phyloP scores from a whole-genome alignment of 2,113 vertebrate species.

The Nothobranchius kuhntae region DNA sequence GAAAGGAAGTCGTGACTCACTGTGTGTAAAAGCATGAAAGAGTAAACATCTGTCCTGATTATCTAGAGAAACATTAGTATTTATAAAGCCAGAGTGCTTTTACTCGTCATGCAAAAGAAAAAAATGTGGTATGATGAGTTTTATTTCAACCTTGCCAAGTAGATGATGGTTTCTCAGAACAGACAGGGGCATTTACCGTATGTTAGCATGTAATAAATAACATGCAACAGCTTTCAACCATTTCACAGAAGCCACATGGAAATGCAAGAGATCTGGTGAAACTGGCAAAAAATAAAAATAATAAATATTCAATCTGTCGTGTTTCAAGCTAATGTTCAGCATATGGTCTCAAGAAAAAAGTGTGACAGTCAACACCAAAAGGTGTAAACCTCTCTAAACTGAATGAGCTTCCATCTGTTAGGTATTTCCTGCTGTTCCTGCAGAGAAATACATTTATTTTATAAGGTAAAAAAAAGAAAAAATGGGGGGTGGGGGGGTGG shows the following conservation, averaged over 20 bases:
- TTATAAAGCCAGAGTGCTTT: conserved; percentile 57
- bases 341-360: conserved; percentile 60
- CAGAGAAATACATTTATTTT: background rate
- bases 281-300: conserved; percentile 20
- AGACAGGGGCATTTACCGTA: conserved; percentile 15
- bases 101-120: conserved; percentile 36
- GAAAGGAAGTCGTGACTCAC: conserved; percentile 34
- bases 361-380: conserved; percentile 50
- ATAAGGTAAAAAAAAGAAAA: background rate
- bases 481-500: too few relatives aligned
- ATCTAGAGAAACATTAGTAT: conserved; percentile 53
- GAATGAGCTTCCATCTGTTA: conserved; percentile 52
- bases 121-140: conserved; percentile 18
- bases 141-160: background rate
- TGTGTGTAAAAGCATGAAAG: conserved; percentile 51
- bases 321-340: conserved; percentile 49
- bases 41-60: conserved; percentile 58
- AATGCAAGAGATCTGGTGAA: conserved; percentile 13
- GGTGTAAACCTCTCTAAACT: conserved; percentile 52
- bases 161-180: conserved; percentile 2
- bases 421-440: conserved; percentile 17
- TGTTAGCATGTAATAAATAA: background rate
- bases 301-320: conserved; percentile 7
- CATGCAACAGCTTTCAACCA: conserved; percentile 3
- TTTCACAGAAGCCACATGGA: conserved; percentile 17